Evolutionary conservation across 2,797 vertebrate genomes (phyloP), one percentile per base, ranked within the genome.

Genomic region (Natrix natrix): DNA sequence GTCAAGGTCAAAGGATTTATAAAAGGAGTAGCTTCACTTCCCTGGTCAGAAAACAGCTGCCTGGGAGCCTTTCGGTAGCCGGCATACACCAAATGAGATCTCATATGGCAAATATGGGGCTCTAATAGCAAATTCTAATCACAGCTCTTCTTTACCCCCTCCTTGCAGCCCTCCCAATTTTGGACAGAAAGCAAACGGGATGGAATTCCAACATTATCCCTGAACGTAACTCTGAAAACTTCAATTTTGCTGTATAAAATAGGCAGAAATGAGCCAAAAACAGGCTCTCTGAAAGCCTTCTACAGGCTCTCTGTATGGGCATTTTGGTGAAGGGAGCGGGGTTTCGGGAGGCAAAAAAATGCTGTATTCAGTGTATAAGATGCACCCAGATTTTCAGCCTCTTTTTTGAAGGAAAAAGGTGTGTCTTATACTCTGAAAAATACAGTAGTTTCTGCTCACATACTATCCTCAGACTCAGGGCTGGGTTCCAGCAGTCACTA

Each of bases 41-140:
- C 87, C 8, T 2, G 8, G 66, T 57, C 87, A 91, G 57, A 89
- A 83, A 89, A 90, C 93, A 93, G 83, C 93, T 91, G 93, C 93
- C 86, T n/a, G 13, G 16, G 93, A 89, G 87, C 48, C 14, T 78
- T 83, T 28, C 11, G 17, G 37, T 37, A 55, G 54, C 52, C 32
- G 22, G 52, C 87, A 89, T 56, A 17, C 57, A 63, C 90, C 90
- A 93, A 93, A 91, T 60, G 59, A 91, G 69, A 26, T 61, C 54
- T 66, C 66, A n/a, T 78, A 24, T 91, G 91, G 48, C 87, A 63
- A 89, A 93, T 89, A n/a, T 52, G 17, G 22, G 16, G 24, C 87
- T 54, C 69, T 89, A 93, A 91, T 91, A 55, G 32, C 87, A 90
- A 61, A 37, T 91, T 91, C 66, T 93, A 89, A 93, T 91, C 66